Evolutionary conservation across 64 coral and sea anemone species (phyloP).

Genomic region (Actinia equina): DNA sequence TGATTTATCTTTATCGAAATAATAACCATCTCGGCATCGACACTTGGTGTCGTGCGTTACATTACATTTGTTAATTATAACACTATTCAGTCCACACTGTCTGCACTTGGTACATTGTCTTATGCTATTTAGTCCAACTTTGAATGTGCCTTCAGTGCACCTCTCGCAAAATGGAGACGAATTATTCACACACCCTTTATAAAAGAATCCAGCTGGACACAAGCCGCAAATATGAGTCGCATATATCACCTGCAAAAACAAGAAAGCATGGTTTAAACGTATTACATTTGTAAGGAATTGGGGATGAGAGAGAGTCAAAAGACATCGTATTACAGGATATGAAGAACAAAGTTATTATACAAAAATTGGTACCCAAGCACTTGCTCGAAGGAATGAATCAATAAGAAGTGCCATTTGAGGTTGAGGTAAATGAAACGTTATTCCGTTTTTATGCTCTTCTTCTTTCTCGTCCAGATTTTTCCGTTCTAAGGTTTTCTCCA

Average conservation of each 20-base stretch:
- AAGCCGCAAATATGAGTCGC: background rate
- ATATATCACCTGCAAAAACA: background rate
- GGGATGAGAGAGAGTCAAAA: no score
- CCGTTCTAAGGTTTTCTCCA: no score
- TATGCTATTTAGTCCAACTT: background rate
- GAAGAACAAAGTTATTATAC: no score
- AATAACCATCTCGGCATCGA: slow-evolving; percentile 10
- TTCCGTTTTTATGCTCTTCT: no score
- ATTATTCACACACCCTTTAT: background rate
- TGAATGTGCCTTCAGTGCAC: slow-evolving; percentile 19
- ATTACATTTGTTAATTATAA: background rate
- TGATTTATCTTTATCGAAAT: background rate
- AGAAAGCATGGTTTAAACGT: background rate
- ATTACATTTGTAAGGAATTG: no score
- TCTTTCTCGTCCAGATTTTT: no score
- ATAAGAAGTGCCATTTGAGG: no score
- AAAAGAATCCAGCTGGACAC: slow-evolving; percentile 7
- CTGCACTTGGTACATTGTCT: slow-evolving; percentile 13
- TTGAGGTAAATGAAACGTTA: no score
- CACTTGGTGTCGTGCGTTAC: slow-evolving; percentile 3
- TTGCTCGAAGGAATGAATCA: no score
- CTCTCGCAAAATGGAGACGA: background rate
- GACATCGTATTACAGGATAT: no score
- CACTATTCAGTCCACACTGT: slow-evolving; percentile 1
- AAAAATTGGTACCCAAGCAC: no score